Evolutionary conservation across 2,888 invertebrate genomes (phyloP).

Genomic region (Aphodius granarius): DNA sequence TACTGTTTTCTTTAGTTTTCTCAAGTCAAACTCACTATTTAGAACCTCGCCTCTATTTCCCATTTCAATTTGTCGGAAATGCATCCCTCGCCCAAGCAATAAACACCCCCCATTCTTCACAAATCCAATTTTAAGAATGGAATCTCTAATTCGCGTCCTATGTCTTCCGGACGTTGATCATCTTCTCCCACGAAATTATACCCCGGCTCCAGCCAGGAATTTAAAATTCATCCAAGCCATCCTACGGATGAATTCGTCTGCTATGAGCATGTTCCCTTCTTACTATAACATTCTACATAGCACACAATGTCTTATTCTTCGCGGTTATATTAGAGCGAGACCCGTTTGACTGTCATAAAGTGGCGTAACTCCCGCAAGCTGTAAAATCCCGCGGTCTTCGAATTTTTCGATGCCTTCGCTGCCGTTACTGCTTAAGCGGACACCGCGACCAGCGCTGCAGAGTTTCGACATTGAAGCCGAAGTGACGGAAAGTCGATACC

Average conservation of each 20-base stretch:
- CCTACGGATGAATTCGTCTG: neutral
- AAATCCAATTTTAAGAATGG: neutral
- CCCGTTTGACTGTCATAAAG: neutral
- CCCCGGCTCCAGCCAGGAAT: neutral
- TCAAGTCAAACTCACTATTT: too few relatives aligned
- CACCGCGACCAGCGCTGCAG: neutral
- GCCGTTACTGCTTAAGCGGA: too few relatives aligned
- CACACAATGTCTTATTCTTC: too few relatives aligned
- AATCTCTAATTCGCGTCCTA: neutral
- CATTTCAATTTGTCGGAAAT: too few relatives aligned
- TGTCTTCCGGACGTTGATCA: neutral
- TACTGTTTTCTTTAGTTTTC: too few relatives aligned
- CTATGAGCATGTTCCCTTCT: neutral
- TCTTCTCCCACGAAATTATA: neutral
- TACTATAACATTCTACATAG: neutral
- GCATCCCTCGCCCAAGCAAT: too few relatives aligned
- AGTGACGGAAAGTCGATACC: neutral
- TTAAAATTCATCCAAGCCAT: neutral
- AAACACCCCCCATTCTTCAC: neutral
- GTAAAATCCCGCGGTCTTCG: neutral
- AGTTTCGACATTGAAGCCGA: neutral
- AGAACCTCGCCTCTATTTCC: too few relatives aligned
- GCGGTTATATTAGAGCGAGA: neutral
- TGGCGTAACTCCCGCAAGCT: neutral
- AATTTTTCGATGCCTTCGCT: neutral